Evolutionary conservation across 2,797 vertebrate genomes (phyloP), one percentile per base, ranked within the genome.

Genomic region (Cuniculus paca): DNA sequence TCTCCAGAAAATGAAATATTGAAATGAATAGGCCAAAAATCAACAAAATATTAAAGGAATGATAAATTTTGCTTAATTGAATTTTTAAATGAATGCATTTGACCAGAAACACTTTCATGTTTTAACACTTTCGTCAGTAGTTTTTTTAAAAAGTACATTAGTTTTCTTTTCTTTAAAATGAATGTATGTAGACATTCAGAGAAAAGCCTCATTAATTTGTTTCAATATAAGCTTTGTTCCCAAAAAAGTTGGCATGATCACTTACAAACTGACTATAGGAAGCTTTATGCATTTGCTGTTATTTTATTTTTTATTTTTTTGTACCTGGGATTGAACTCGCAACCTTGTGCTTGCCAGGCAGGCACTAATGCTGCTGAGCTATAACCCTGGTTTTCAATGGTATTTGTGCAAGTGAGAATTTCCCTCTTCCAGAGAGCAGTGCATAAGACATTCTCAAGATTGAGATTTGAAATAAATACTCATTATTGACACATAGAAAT

Each of bases 21-120:
- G 17, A 96, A 89, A 14, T 56, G 48, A 91, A 70, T 94, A n/a
- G 60, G 22, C 22, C 26, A 72, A 79, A 96, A 75, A 14, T 48
- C 24, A 85, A n/a, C 26, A 19, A 84, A 90, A 70, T 52, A 2
- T n/a, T 84, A 78, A 72, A 0, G 78, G n/a, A 87, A 77, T 11
- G 56, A 8, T 60, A 81, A 10, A 48, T 39, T 63, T 82, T 17
- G 9, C 20, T 60, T 82, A 80, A 52, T n/a, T 58, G 20, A 85
- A 77, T 60, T 70, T 86, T 88, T 74, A 22, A 61, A 77, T 70
- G 65, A 75, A 72, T 58, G 70, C 42, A 91, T 36, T 80, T 75
- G 20, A 80, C 77, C 20, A 90, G 24, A 65, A 92, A 90, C 6
- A 56, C 24, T 63, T 92, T 92, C 84, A 16, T 94, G 16, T 63